Conservation (phyloP, 1,140 invertebrate species). For the Drosophila trapezifrons region DNA sequence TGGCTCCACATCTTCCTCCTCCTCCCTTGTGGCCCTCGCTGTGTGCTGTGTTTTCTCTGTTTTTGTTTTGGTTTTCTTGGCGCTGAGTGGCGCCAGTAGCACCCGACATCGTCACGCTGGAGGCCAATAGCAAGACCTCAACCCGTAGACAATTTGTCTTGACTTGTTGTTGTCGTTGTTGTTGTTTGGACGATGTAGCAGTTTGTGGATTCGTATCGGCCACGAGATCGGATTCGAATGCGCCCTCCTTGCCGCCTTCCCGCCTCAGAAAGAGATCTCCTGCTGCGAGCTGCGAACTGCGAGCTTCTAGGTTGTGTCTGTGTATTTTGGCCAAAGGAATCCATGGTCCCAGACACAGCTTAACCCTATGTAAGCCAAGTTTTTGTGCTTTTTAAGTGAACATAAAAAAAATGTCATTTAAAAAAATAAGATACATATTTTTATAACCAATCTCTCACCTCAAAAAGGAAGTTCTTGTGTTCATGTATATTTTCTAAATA, state of each 20-base stretch:
- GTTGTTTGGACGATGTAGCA: conserved; percentile 16
- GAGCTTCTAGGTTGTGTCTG: neutral
- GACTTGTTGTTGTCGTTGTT: conserved; percentile 49
- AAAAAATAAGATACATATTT: too few species aligned
- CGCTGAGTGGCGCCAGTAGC: conserved; percentile 72
- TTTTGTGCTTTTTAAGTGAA: too few species aligned
- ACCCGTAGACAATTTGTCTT: conserved; percentile 81
- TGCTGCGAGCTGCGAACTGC: conserved; percentile 21
- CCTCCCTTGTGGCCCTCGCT: conserved; percentile 8
- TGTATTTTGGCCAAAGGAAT: conserved; percentile 8
- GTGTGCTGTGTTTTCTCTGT: conserved; percentile 8
- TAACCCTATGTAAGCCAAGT: neutral
- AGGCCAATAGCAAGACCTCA: conserved; percentile 82
- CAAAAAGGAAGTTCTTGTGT: too few species aligned
- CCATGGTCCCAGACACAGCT: neutral
- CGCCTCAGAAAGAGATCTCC: conserved; percentile 6
- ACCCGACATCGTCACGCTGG: conserved; percentile 72
- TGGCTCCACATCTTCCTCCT: conserved; percentile 17
- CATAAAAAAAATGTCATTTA: too few species aligned
- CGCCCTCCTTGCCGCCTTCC: neutral
- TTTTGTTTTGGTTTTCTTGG: conserved; percentile 43
- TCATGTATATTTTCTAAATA: too few species aligned
- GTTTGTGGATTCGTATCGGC: conserved; percentile 37
- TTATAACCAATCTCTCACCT: too few species aligned
- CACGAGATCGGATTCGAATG: conserved; percentile 23